Base-by-base conservation (phyloP, 1,140 invertebrate genomes). In the Hyles euphorbiae region DNA sequence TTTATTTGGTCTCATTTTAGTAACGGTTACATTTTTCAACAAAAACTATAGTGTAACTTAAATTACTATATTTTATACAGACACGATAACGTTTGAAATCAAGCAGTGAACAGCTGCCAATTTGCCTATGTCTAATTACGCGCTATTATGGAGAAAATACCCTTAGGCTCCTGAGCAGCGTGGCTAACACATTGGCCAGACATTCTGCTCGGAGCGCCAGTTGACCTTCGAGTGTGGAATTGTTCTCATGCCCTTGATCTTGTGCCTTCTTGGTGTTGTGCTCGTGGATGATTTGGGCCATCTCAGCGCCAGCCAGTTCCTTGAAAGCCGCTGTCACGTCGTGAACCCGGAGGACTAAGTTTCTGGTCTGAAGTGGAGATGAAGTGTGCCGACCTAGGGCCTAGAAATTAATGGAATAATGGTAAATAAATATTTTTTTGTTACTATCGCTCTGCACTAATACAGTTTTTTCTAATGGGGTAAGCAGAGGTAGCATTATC, bases 301-400 rank as follows among this genome's bases (percentile, higher is more conserved):
- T 92, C 65, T 93, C 90, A 5, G 92, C 91, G 7, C 92, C 91
- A 9, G 93, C 92, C 56, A 92, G 83, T 76, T 93, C 91, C 44
- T 92, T 93, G 76, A 95, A 96, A 11, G 94, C 94, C n/a, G 93
- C 92, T 0, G 94, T 93, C 32, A 96, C 94, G 77, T 95, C 94
- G 68, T 94, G 92, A 0, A 97, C 93, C 78, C 95, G 94, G 10
- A 94, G 90, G 0, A 96, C 93, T 43, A 97, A 87, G 74, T 95
- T 95, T 43, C 94, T 90, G 0, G 95, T 96, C 70, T 96, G 94
- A 33, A 95, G 87, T 0, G 94, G 93, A 0, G 94, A 91, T n/a
- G 93, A 92, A 40, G 94, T 94, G 61, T 94, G 92, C 45, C 93
- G 90, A n/a, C 94, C 92, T 53, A 95, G 89, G 53, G 93, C 92